Conservation (phyloP, 2,888 invertebrate genomes). For the Sepiola atlantica region DNA sequence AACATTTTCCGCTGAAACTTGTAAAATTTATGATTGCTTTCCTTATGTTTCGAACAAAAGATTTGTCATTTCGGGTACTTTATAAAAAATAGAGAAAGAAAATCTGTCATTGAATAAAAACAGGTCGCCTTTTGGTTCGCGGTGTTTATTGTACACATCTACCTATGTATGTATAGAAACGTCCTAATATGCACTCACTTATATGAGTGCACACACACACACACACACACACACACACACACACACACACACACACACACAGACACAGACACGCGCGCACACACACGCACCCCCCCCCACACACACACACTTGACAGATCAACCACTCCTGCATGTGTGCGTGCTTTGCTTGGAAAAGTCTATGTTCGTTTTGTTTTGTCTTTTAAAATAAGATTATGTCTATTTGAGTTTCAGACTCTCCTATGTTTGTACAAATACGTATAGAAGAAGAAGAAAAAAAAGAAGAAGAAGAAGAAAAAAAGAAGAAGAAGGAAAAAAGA, state of each 20-base stretch:
- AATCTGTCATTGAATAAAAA: too few relatives aligned
- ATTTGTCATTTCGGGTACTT: neutral
- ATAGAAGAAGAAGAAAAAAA: neutral
- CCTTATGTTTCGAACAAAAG: neutral
- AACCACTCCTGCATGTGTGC: neutral
- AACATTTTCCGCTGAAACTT: neutral
- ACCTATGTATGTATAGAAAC: neutral
- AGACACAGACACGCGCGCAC: neutral
- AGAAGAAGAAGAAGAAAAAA: neutral
- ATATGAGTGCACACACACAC: constrained; percentile 49
- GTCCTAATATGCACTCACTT: constrained; percentile 46
- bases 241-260: constrained; percentile 45
- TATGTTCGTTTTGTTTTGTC: too few relatives aligned
- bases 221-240: constrained; percentile 47
- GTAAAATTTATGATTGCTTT: neutral
- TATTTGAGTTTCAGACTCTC: too few relatives aligned
- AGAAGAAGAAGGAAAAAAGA: neutral
- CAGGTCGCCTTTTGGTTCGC: too few relatives aligned
- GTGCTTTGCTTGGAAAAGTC: neutral
- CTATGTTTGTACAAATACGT: too few relatives aligned
- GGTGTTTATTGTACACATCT: neutral
- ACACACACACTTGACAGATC: neutral
- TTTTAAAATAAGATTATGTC: too few relatives aligned
- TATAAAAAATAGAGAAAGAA: too few relatives aligned
- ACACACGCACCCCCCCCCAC: neutral